These are phyloP conservation scores for Thoracochromis brauschi DNA, from an alignment of 2,113 vertebrate species.

Conservation along the genomic window DNA sequence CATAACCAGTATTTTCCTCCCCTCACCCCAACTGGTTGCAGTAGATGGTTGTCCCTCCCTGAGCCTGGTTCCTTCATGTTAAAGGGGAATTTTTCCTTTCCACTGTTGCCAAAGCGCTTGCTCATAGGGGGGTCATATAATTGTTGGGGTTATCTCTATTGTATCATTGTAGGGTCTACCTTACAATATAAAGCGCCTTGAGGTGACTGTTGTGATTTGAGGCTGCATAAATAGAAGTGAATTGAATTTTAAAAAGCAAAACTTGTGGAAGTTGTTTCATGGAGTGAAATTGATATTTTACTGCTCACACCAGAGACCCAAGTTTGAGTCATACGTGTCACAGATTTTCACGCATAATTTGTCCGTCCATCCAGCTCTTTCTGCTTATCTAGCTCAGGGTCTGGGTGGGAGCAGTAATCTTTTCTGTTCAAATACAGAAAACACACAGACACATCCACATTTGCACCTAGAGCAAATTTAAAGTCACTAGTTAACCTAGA, in stretches of 20 bases:
- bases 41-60: not conserved
- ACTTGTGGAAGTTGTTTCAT: not conserved
- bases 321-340: not conserved
- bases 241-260: not conserved
- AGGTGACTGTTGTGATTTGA: not conserved
- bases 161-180: not conserved
- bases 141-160: not conserved
- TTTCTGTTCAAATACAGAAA: not conserved
- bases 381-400: not conserved
- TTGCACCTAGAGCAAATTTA: not conserved
- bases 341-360: not conserved
- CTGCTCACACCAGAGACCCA: not conserved
- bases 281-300: not conserved
- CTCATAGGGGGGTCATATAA: not conserved
- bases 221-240: not conserved
- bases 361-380: accelerated
- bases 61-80: not conserved
- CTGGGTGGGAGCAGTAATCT: not conserved
- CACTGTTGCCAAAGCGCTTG: not conserved
- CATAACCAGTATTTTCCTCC: not conserved
- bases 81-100: not conserved
- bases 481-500: not conserved
- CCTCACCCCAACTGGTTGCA: not conserved
- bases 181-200: not conserved
- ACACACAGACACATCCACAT: not conserved